phyloP scores from a whole-genome alignment of 2,888 invertebrate species.

The Ptychoptera albimana region DNA sequence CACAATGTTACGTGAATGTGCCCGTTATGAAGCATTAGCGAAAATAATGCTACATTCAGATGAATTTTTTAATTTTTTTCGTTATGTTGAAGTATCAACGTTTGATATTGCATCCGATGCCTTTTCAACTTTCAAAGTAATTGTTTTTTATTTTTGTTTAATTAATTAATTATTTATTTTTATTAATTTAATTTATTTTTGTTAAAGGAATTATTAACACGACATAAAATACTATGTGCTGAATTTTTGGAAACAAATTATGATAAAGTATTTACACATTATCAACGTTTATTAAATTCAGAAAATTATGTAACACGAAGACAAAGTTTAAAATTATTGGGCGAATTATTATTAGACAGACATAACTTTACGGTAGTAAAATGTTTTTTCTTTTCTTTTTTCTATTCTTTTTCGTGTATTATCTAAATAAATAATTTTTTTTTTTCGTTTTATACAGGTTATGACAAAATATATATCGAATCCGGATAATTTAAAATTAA shows the following conservation, averaged over 20 bases:
- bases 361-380: conserved; percentile 89
- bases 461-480: conserved; percentile 98
- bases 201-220: conserved; percentile 74
- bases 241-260: conserved; percentile 99
- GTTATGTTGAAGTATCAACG: conserved; percentile 98
- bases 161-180: not conserved
- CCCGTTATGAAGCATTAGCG: conserved; percentile 93
- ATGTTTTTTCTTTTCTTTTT: conserved; percentile 2
- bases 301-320: conserved; percentile 99
- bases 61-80: conserved; percentile 99
- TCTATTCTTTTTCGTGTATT: not conserved
- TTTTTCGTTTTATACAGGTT: conserved; percentile 34
- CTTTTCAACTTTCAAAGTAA: conserved; percentile 98
- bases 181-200: conserved; percentile 12
- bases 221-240: conserved; percentile 90
- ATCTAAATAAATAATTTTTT: conserved; percentile 5
- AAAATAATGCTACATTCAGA: conserved; percentile 97
- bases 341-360: conserved; percentile 91
- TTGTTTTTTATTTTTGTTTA: conserved; percentile 3
- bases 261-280: conserved; percentile 94
- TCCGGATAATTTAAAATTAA: conserved; percentile 97
- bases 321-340: conserved; percentile 94
- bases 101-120: conserved; percentile 99
- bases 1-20: conserved; percentile 97
- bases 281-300: conserved; percentile 93